Base-by-base conservation (phyloP, 1,140 invertebrate genomes). In the Theocolax elegans region DNA sequence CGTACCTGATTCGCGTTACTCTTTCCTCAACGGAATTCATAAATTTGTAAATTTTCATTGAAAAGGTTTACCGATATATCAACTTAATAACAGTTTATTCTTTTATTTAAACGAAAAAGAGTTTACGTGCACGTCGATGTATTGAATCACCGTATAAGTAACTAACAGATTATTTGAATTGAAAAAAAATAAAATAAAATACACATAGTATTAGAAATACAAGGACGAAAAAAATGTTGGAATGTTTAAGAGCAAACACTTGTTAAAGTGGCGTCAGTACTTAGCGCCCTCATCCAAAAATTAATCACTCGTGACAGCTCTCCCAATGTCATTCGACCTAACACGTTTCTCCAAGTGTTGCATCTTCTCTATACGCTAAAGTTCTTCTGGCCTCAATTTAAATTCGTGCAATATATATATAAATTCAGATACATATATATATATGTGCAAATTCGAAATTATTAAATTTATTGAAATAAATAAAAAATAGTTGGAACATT, bases 241-340 rank as follows among this genome's bases (percentile, higher is more conserved):
- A 4, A 59, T 60, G 19, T 71, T 65, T 71, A 71, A 71, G 40
- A 71, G 69, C 53, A n/a, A 66, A 60, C 54, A 66, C 69, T 66
- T 66, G 69, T 71, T 65, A 51, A 42, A 71, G 60, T 49, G 53
- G 42, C 51, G 44, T 48, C 53, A 44, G 51, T 66, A 65, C 69
- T 71, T 71, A 60, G 40, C 53, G 27, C 62, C 53, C 65, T 58
- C 25, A 46, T 27, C 21, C 35, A 59, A 71, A 59, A 46, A 71
- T 71, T 71, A 71, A 71, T 71, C 62, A 71, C n/a, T 46, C 67
- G 7, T 60, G 53, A 71, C 69, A 66, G 69, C 54, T 49, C 25
- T 21, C 29, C 51, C 46, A 63, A 60, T 60, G 69, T 71, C 54
- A 70, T 40, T 54, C 49, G 29, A 48, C n/a, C 60, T 9, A 25